A percentile compares a stretch with the other conserved stretches of the same genome.
Evolutionary conservation across 2,797 vertebrate species (phyloP).

Genomic region (Eupleurogrammus muticus): DNA sequence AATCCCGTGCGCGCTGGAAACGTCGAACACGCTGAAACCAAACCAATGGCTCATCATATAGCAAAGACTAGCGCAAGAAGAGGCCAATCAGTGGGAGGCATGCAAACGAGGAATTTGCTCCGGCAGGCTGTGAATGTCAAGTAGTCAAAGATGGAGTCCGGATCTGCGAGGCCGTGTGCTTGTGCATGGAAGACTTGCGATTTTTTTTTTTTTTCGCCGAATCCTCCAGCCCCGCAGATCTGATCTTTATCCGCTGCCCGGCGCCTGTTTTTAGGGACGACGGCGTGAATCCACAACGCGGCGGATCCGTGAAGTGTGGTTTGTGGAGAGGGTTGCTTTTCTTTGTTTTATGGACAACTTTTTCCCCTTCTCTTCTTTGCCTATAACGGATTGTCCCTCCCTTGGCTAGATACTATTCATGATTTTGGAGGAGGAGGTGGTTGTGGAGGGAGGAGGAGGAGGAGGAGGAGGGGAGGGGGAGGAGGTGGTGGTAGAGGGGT

Average conservation of each 20-base stretch:
- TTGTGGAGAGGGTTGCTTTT: conserved; percentile 67
- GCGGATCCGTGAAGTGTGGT: conserved; percentile 50
- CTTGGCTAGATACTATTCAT: conserved; percentile 86
- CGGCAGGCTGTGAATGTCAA: conserved; percentile 95
- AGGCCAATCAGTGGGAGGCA: conserved; percentile 88
- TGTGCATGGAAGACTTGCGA: conserved; percentile 81
- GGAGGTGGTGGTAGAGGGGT: conserved; percentile 22
- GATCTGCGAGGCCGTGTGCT: conserved; percentile 90
- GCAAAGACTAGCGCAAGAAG: conserved; percentile 89
- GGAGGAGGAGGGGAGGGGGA: conserved; percentile 2
- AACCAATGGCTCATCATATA: conserved; percentile 86
- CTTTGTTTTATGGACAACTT: conserved; percentile 82
- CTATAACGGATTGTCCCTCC: conserved; percentile 83
- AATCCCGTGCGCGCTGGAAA: conserved; percentile 79
- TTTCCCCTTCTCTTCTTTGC: conserved; percentile 47
- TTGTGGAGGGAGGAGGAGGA: conserved; percentile 37
- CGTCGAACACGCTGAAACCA: conserved; percentile 85
- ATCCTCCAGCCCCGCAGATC: conserved; percentile 51
- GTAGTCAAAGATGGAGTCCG: conserved; percentile 99
- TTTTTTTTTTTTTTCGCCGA: conserved; percentile 43
- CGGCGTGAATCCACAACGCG: conserved; percentile 47
- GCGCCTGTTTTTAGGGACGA: conserved; percentile 19
- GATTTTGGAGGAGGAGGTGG: conserved; percentile 71
- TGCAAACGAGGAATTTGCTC: conserved; percentile 90
- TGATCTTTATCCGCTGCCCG: conserved; percentile 26